Evolutionary conservation across 2,113 vertebrate genomes (phyloP).

Genomic region (Ardeotis arabs): DNA sequence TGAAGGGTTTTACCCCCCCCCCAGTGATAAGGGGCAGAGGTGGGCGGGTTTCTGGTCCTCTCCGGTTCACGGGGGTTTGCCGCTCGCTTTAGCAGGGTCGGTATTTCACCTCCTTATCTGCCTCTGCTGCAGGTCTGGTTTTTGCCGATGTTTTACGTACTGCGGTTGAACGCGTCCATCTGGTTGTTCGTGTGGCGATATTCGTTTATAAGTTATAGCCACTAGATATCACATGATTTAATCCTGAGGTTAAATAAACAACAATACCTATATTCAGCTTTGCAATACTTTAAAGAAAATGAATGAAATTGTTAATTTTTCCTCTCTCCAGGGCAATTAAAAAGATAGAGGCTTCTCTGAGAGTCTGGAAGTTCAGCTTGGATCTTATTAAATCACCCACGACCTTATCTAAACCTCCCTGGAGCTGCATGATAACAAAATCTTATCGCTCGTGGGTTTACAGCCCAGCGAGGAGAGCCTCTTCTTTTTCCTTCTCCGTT

Average conservation of each 20-base stretch:
- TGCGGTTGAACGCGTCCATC: neutral
- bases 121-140: neutral
- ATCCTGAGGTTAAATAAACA: neutral
- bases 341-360: neutral
- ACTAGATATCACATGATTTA: neutral
- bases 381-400: neutral
- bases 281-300: neutral
- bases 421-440: neutral
- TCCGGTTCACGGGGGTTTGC: neutral
- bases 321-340: neutral
- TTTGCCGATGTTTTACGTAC: neutral
- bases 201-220: neutral
- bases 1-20: neutral
- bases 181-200: neutral
- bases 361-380: neutral
- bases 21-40: neutral
- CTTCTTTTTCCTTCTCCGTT: neutral
- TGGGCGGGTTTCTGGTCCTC: neutral
- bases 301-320: neutral
- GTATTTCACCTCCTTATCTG: conserved; percentile 24
- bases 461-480: neutral
- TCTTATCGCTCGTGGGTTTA: neutral
- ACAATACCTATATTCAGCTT: neutral
- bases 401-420: conserved; percentile 21
- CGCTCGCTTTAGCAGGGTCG: neutral